phyloP scores from a whole-genome alignment of 2,797 vertebrate genomes.

The Thaleichthys pacificus region DNA sequence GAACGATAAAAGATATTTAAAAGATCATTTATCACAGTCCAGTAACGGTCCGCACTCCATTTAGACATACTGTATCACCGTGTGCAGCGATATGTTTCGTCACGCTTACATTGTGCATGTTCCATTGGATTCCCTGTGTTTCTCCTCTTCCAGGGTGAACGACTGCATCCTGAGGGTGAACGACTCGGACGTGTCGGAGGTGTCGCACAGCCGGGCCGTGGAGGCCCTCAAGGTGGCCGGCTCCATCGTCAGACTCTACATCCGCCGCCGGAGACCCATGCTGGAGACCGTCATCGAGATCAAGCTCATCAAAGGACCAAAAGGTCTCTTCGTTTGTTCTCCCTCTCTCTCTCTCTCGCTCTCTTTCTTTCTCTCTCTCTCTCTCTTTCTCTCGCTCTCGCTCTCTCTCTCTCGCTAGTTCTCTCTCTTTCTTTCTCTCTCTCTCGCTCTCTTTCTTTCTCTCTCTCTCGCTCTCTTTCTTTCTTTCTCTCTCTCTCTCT shows the following conservation, averaged over 20 bases:
- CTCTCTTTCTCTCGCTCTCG: neutral
- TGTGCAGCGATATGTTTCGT: too few species aligned
- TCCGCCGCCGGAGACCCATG: constrained; percentile 91
- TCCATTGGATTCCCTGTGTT: too few species aligned
- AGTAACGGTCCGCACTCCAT: too few species aligned
- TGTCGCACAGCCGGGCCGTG: constrained; percentile 93
- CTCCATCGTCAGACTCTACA: constrained; percentile 90
- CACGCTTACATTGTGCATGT: too few species aligned
- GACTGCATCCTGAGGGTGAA: constrained; percentile 97
- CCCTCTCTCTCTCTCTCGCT: neutral
- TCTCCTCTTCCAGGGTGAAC: constrained; percentile 80
- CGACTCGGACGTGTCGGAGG: constrained; percentile 89
- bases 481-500: too few species aligned
- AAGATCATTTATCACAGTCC: too few species aligned
- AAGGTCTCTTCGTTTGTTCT: constrained; percentile 74
- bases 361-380: neutral
- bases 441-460: neutral
- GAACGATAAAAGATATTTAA: too few species aligned
- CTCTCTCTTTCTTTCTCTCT: neutral
- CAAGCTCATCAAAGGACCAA: constrained; percentile 95
- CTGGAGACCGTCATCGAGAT: constrained; percentile 94
- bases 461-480: neutral
- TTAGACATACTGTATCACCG: too few species aligned
- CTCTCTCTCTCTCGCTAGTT: too few species aligned
- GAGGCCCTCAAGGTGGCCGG: constrained; percentile 95